Evolutionary conservation across 2,113 vertebrate species (phyloP), one percentile per base, ranked within the genome.

Genomic region (Rhombomys opimus): DNA sequence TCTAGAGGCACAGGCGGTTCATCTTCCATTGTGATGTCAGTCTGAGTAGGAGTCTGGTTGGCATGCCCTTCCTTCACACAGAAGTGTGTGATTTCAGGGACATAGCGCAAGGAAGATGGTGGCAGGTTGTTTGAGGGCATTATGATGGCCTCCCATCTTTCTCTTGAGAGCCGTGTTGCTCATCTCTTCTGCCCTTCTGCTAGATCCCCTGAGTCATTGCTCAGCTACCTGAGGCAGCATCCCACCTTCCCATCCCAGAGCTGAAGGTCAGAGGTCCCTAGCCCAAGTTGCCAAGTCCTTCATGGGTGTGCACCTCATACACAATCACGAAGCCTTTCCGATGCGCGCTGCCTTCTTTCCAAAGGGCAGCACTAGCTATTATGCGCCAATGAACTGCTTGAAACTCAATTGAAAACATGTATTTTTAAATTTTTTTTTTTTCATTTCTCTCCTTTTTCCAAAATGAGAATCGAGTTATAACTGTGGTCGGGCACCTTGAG

Each of bases 391-490:
- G 96, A 91, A 61, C 85, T 41, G 87, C 76, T 86, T 94, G 92
- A 46, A 46, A 46, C 90, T 54, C 0, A 0, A 27, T 63, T 72
- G 89, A 93, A 97, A 96, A 88, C 93, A 32, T 90, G 92, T 92
- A 50, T 93, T 96, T 94, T 72, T 23, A 94, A 95, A 95, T 90
- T 78, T 89, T 89, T 87, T 89, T 87, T 57, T 57, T 46, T 57
- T 57, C 38, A 88, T 97, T 97, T 92, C 82, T 85, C 73, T 90
- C 87, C 87, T 68, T 72, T 61, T 61, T 70, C 90, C 67, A 95
- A 92, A 93, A 96, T 95, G 73, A 95, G 95, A 97, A 90, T 90
- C 68, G 25, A 94, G 82, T 95, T 87, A 41, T 73, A 92, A 95
- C 59, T 30, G 91, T 85, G 91, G 84, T 87, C 89, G 9, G 87